Evolutionary conservation across 2,888 invertebrate genomes (phyloP).

Genomic region (Lasioglossum zephyrum): DNA sequence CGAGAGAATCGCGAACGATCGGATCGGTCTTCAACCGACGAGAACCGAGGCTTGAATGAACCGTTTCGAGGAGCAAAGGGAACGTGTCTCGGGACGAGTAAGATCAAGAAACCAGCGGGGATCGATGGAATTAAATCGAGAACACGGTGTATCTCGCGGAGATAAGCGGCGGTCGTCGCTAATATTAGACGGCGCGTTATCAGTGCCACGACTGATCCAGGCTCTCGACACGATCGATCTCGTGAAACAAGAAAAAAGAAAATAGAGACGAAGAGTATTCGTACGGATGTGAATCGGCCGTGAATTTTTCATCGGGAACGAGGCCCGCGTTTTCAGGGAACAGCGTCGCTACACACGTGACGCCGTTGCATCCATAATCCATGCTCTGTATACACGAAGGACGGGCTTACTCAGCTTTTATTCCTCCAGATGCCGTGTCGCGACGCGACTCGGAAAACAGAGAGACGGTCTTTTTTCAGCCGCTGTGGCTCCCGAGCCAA

Average conservation of each 20-base stretch:
- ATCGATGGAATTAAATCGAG: slow-evolving; percentile 50
- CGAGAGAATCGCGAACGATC: no score
- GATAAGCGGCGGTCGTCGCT: slow-evolving; percentile 41
- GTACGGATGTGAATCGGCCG: slow-evolving; percentile 1
- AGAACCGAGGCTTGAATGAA: background rate
- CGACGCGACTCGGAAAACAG: slow-evolving; percentile 35
- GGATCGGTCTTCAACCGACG: background rate
- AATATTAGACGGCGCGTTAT: slow-evolving; percentile 39
- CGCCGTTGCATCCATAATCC: slow-evolving; percentile 56
- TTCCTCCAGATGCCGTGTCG: slow-evolving; percentile 61
- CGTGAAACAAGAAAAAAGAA: background rate
- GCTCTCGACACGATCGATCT: slow-evolving; percentile 12
- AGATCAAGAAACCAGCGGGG: slow-evolving; percentile 21
- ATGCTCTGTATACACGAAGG: slow-evolving; percentile 48
- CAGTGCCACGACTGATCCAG: slow-evolving; percentile 4
- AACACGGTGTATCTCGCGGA: slow-evolving; percentile 18
- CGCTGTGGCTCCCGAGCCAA: slow-evolving; percentile 18
- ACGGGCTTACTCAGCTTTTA: slow-evolving; percentile 64
- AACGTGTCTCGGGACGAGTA: background rate
- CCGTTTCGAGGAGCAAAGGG: background rate
- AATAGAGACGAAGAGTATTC: background rate
- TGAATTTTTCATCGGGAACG: slow-evolving; percentile 33
- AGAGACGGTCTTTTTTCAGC: slow-evolving; percentile 31
- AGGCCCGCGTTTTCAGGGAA: slow-evolving; percentile 24
- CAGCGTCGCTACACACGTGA: slow-evolving; percentile 35